Base-by-base conservation (phyloP, 1,140 invertebrate species). In the Tribolium castaneum region DNA sequence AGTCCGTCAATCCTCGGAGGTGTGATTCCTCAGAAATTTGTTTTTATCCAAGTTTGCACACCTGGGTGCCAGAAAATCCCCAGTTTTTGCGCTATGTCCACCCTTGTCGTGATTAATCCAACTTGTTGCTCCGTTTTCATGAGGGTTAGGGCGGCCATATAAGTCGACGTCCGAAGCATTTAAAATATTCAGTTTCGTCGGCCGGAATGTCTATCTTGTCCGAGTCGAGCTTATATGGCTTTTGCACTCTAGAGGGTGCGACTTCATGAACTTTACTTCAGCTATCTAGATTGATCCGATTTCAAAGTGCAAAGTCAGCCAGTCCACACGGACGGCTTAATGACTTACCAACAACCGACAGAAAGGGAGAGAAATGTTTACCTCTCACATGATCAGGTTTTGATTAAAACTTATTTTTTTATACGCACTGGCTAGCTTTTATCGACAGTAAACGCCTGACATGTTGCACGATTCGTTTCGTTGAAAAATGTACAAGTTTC, bases 161-260 rank as follows among this genome's bases (percentile, higher is more conserved):
- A 9, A 54, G 14, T 12, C 7, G 16, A 12, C n/a, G 14, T 12
- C 16, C 14, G 12, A 59, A 30, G 22, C 54, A 59, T 59, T 59
- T 59, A 59, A 59, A 59, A 59, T 30, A 59, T 59, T 59, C 54
- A 30, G 13, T 30, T 59, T 22, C 10, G 16, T 59, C 22, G 54
- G 7, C 10, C 5, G 54, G 54, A 59, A 59, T 59, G 54, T 25
- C 54, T 25, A 59, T 59, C 54, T 59, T 30, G 54, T 59, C 54
- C 54, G 54, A 25, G 10, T n/a, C 16, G 22, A 19, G 51, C 51
- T 52, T 52, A 52, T 16, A 52, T 19, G n/a, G 51, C 13, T 52
- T n/a, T 9, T 45, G 39, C 7, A 45, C 9, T 30, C 25, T 3
- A 45, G 39, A 45, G 39, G 39, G 39, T 52, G 51, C 51, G 51